Conservation (phyloP, 2,113 vertebrate species). For the Sardina pilchardus region DNA sequence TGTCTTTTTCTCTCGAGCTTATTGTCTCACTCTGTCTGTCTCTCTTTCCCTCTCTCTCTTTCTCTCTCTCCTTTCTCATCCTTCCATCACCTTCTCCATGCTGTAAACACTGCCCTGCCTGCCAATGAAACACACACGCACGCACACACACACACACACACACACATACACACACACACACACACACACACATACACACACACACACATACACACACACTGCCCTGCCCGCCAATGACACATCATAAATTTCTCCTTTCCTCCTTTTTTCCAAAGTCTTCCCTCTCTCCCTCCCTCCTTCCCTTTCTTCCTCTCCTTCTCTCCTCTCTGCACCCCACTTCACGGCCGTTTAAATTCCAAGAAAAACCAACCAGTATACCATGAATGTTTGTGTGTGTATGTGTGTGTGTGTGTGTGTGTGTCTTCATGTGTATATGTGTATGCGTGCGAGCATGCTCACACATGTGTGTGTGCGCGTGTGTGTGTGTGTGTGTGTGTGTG, state of each 20-base stretch:
- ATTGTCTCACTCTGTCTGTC: not conserved
- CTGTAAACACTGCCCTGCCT: conserved; percentile 27
- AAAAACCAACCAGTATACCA: not conserved
- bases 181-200: too few relatives aligned
- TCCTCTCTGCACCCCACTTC: not conserved
- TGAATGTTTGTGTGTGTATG: not conserved
- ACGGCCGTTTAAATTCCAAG: not conserved
- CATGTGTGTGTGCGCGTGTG: conserved; percentile 20
- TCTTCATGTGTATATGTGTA: conserved; percentile 25
- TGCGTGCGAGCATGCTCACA: too few relatives aligned
- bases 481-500: conserved; percentile 31
- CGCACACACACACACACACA: too few relatives aligned
- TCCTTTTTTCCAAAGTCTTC: not conserved
- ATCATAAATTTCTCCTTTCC: conserved; percentile 50
- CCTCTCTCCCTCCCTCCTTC: not conserved
- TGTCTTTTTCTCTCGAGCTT: not conserved
- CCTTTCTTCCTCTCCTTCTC: conserved; percentile 22
- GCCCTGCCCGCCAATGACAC: conserved; percentile 51
- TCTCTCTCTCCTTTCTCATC: not conserved
- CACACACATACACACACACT: conserved; percentile 11
- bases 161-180: not conserved
- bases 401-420: conserved; percentile 19
- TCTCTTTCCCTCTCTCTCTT: not conserved
- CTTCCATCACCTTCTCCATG: not conserved
- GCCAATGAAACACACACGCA: conserved; percentile 20